phyloP scores from a whole-genome alignment of 1,140 invertebrate species.

The Drosophila hydei region DNA sequence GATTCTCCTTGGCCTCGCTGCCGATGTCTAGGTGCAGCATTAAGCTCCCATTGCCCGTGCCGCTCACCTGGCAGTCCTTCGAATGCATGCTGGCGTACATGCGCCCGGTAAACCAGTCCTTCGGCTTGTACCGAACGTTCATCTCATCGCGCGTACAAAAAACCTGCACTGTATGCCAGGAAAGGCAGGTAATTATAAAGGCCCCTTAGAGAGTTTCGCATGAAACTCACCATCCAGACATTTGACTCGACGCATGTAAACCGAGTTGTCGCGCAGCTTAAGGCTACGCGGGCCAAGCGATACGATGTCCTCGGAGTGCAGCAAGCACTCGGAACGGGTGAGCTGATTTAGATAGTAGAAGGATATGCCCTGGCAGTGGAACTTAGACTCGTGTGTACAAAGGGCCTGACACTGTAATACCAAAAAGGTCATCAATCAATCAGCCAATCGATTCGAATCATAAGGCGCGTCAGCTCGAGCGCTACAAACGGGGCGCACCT shows the following conservation, averaged over 20 bases:
- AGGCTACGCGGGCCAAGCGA: conserved; percentile 84
- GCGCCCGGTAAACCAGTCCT: conserved; percentile 85
- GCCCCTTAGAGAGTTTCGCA: not conserved
- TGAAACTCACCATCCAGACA: conserved; percentile 84
- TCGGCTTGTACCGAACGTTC: conserved; percentile 86
- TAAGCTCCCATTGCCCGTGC: conserved; percentile 68
- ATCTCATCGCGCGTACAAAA: conserved; percentile 85
- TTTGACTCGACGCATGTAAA: conserved; percentile 84
- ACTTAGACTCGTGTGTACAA: conserved; percentile 73
- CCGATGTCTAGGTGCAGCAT: conserved; percentile 70
- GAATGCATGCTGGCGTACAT: conserved; percentile 87
- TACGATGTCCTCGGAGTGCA: conserved; percentile 85
- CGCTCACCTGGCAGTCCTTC: conserved; percentile 85
- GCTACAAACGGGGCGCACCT: conserved; percentile 63
- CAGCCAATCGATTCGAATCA: conserved; percentile 67
- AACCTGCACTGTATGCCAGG: conserved; percentile 85
- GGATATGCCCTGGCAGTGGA: conserved; percentile 81
- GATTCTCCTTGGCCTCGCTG: conserved; percentile 76
- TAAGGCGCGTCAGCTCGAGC: conserved; percentile 56
- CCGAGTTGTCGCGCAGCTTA: conserved; percentile 65
- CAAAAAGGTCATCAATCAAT: conserved; percentile 69
- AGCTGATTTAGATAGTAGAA: conserved; percentile 65
- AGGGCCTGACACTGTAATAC: conserved; percentile 73
- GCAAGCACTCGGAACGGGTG: conserved; percentile 76
- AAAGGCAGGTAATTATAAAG: conserved; percentile 24